Evolutionary conservation across 2,797 vertebrate genomes (phyloP).

Genomic region (Vipera ursinii): DNA sequence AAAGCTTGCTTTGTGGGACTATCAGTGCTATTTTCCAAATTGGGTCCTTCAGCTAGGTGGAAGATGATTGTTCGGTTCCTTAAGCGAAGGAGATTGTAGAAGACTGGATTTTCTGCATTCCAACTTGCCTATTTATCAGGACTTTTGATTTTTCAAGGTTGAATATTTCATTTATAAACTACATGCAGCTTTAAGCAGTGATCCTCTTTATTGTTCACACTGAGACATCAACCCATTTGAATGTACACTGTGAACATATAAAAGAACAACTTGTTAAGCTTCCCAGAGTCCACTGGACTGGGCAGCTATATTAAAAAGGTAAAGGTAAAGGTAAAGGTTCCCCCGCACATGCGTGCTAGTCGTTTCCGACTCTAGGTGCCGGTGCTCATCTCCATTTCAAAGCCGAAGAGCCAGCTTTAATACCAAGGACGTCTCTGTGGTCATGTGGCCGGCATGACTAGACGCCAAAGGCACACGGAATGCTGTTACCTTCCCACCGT

Average conservation of each 20-base stretch:
- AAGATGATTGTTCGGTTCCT: slow-evolving; percentile 15
- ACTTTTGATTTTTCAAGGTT: neutral
- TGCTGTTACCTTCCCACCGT: too few species aligned
- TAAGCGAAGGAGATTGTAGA: slow-evolving; percentile 9
- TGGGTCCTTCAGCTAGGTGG: slow-evolving; percentile 17
- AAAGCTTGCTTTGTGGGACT: slow-evolving; percentile 37
- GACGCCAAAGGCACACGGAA: too few species aligned
- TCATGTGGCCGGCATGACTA: too few species aligned
- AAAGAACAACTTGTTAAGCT: neutral
- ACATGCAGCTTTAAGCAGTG: neutral
- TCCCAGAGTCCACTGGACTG: neutral
- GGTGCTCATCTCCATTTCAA: too few species aligned
- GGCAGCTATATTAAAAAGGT: neutral
- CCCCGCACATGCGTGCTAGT: too few species aligned
- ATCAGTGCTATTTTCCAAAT: slow-evolving; percentile 33
- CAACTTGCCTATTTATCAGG: neutral
- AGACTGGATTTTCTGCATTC: neutral
- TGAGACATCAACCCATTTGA: neutral
- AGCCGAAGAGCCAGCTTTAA: too few species aligned
- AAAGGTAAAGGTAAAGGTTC: too few species aligned
- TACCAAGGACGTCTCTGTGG: too few species aligned
- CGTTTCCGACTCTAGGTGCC: too few species aligned
- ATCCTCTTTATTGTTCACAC: neutral
- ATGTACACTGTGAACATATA: neutral
- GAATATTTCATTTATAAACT: neutral